phyloP scores from a whole-genome alignment of 1,140 invertebrate species.

The Drosophila repletoides region DNA sequence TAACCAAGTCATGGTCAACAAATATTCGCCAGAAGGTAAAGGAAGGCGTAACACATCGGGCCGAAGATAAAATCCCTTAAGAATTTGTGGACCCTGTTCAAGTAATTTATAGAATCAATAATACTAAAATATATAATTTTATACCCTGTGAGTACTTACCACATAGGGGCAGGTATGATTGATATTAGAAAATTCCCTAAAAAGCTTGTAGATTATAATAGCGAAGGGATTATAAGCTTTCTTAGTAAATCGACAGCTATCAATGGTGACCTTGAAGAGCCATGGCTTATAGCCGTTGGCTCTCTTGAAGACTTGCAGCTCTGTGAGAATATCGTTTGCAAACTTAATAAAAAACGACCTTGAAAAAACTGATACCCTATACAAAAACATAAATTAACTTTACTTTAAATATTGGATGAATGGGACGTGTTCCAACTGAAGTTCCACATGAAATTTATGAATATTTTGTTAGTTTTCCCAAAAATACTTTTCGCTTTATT shows the following conservation, averaged over 20 bases:
- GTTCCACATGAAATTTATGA: no score
- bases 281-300: conserved; percentile 10
- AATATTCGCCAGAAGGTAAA: conserved; percentile 8
- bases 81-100: no score
- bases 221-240: not conserved
- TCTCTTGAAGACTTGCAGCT: not conserved
- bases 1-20: not conserved
- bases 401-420: no score
- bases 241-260: not conserved
- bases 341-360: no score
- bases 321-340: not conserved
- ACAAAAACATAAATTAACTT: no score
- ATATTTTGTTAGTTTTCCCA: no score
- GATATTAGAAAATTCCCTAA: conserved; percentile 1
- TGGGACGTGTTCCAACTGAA: no score
- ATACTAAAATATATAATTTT: no score
- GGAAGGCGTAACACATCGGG: not conserved
- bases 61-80: not conserved
- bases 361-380: no score
- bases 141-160: no score
- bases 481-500: no score
- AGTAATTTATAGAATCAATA: no score
- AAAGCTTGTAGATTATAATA: not conserved
- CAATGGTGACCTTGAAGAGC: not conserved
- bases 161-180: conserved; percentile 10